Base-by-base conservation (phyloP, 2,797 vertebrate genomes). In the Pipistrellus pygmaeus region DNA sequence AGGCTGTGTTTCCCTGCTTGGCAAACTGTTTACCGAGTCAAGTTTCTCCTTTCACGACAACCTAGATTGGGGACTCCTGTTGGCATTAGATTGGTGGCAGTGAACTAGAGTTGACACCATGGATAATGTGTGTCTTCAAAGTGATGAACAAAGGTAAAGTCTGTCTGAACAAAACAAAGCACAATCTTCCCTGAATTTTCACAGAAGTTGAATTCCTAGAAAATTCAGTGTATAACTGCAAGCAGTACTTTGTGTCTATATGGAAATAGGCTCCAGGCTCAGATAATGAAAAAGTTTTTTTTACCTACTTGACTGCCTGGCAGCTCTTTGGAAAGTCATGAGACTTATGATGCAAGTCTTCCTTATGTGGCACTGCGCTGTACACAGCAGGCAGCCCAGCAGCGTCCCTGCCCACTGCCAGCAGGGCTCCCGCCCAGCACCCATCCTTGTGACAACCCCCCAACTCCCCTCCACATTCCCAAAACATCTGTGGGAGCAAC, bases 181-280 rank as follows among this genome's bases (percentile, higher is more conserved):
- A 27, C 7, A 3, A 11, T 10, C 21, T 66, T 93, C 81, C 38
- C 80, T 88, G 83, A 73, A 38, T 78, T 84, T 91, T 88, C 66
- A 55, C 44, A 23, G 68, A 82, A 85, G 60, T 68, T 84, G 30
- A 64, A 64, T 71, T 90, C 80, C 32, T 71, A 81, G 88, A 89
- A 91, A 73, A 78, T 48, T 55, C 48, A 32, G 3, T 66, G 17
- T 27, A 69, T 60, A 38, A 75, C 44, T 41, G 53, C 48, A 60
- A 82, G 35, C 38, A 82, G 30, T 38, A 62, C 46, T 90, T 82
- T 68, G 20, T 78, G 30, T 90, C 51, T 80, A 10, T 35, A 25
- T 53, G 7, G 73, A 53, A 57, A 94, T 76, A 12, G 69, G 8
- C 35, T 88, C 57, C n/a, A 46, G 51, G 75, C 55, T 80, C 68